Percentiles rank a stretch among this genome's conserved stretches.
Evolutionary conservation across 2,888 invertebrate species (phyloP).

Genomic region (Phengaris arion): DNA sequence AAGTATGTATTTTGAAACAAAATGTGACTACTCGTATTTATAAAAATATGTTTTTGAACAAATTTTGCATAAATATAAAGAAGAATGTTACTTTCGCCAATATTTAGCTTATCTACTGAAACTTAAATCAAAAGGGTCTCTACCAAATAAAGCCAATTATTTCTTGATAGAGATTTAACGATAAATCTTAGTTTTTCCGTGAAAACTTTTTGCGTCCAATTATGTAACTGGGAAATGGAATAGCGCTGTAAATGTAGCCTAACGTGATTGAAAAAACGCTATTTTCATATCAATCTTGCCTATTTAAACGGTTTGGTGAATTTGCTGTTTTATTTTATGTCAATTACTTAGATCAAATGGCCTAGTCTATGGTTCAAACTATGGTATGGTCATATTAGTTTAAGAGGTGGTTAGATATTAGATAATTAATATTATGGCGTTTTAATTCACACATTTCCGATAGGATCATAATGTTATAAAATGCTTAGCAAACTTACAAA

Average conservation of each 20-base stretch:
- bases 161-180: not conserved
- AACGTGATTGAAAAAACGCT: conserved; percentile 14
- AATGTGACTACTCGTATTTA: no score
- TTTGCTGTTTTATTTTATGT: conserved; percentile 4
- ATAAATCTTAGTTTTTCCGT: not conserved
- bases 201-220: not conserved
- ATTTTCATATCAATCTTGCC: conserved; percentile 17
- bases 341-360: not conserved
- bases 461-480: no score
- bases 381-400: no score
- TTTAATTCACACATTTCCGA: no score
- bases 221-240: conserved; percentile 6
- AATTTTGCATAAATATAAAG: no score
- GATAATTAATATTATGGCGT: no score
- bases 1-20: no score
- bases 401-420: no score
- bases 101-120: not conserved
- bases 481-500: no score
- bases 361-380: not conserved
- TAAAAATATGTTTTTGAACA: no score
- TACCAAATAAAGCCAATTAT: conserved; percentile 9
- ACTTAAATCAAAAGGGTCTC: not conserved
- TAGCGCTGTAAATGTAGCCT: not conserved
- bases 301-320: conserved; percentile 11
- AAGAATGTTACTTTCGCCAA: no score